Percentiles rank a stretch among this genome's conserved stretches.
Evolutionary conservation across 2,797 vertebrate genomes (phyloP).

Genomic region (Schizopygopsis pylzovi): DNA sequence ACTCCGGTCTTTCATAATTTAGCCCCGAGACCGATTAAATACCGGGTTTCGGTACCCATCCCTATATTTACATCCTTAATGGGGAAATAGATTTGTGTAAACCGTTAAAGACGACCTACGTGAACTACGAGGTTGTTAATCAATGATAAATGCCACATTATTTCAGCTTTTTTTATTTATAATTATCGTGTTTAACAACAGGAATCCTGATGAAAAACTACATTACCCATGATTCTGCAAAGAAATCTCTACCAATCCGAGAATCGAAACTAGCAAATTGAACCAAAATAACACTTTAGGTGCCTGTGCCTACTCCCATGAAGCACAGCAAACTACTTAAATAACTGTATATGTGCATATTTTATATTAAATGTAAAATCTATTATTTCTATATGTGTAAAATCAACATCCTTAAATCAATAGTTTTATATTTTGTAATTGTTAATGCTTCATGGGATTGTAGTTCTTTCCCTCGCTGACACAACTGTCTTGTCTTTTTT

Average conservation of each 20-base stretch:
- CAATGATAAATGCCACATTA: background rate
- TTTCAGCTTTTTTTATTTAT: background rate
- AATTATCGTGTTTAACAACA: background rate
- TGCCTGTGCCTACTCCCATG: background rate
- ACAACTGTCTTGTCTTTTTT: background rate
- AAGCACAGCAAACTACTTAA: background rate
- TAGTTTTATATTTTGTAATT: background rate
- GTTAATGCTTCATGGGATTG: background rate
- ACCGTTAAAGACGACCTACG: background rate
- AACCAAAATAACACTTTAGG: background rate
- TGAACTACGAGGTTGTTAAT: background rate
- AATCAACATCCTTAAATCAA: too few species aligned
- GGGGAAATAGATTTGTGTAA: background rate
- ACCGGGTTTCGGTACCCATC: too few species aligned
- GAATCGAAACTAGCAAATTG: background rate
- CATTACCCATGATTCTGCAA: slow-evolving; percentile 5
- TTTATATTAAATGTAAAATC: background rate
- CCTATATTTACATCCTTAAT: background rate
- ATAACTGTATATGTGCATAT: background rate
- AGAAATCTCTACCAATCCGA: background rate
- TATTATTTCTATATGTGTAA: background rate
- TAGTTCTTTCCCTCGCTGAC: background rate
- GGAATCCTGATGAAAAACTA: background rate
- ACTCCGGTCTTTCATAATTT: too few species aligned
- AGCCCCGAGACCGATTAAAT: too few species aligned